Evolutionary conservation across 2,113 vertebrate species (phyloP).

Genomic region (Spea bombifrons): DNA sequence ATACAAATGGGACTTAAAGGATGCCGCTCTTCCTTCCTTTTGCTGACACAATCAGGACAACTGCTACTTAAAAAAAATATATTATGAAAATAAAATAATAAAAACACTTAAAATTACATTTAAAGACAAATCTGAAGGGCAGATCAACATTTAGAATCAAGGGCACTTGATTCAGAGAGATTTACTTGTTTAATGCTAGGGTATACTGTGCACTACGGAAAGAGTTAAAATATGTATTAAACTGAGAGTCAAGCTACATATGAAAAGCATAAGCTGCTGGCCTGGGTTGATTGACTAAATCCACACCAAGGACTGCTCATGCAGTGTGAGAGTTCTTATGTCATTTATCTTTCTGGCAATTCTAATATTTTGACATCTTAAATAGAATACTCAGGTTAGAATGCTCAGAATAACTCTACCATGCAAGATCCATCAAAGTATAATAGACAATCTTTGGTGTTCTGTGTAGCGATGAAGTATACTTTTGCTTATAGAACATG

Average conservation of each 20-base stretch:
- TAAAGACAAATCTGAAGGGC: neutral
- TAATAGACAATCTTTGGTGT: neutral
- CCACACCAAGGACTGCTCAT: neutral
- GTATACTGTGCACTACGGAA: neutral
- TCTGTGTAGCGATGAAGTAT: neutral
- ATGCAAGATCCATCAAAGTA: slow-evolving; percentile 5
- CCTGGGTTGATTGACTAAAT: neutral
- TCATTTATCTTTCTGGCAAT: neutral
- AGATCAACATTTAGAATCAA: neutral
- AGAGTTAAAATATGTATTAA: neutral
- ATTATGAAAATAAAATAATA: neutral
- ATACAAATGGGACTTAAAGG: neutral
- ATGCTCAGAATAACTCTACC: neutral
- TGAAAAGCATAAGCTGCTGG: slow-evolving; percentile 2
- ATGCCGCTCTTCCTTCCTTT: neutral
- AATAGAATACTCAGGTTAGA: neutral
- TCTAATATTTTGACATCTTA: slow-evolving; percentile 6
- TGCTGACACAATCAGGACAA: neutral
- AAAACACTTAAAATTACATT: neutral
- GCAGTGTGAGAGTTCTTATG: neutral
- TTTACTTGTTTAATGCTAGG: neutral
- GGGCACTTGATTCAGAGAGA: neutral
- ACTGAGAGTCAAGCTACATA: neutral
- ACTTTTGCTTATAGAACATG: too few species aligned
- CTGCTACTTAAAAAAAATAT: neutral